A percentile compares a stretch with the other conserved stretches of the same genome.
These are phyloP conservation scores for Theristicus caerulescens DNA, from an alignment of 2,113 vertebrate species.

Conservation along the genomic window DNA sequence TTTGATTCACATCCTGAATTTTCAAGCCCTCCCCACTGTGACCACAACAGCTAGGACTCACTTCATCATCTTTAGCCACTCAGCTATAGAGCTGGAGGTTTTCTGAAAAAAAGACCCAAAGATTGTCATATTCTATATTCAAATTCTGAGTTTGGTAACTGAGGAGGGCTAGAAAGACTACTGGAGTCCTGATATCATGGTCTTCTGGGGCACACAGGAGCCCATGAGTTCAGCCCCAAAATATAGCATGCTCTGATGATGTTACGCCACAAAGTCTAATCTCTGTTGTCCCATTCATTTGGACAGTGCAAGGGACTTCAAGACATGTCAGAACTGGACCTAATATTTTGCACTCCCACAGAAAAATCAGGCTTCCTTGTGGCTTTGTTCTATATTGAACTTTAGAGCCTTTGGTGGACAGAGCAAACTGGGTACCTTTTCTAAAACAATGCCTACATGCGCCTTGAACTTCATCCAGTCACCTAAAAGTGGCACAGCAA, in stretches of 20 bases:
- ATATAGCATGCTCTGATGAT: background rate
- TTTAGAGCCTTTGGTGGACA: background rate
- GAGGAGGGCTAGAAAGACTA: background rate
- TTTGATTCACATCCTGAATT: background rate
- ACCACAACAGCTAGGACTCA: background rate
- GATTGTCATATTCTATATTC: background rate
- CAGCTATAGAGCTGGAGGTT: rapidly evolving
- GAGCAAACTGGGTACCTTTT: background rate
- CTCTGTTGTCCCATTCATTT: background rate
- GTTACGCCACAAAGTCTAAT: background rate
- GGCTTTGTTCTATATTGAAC: background rate
- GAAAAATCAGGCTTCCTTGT: background rate
- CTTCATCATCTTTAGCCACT: background rate
- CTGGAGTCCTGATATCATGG: background rate
- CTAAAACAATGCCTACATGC: background rate
- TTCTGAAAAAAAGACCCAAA: background rate
- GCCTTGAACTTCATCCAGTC: background rate
- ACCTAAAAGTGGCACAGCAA: background rate
- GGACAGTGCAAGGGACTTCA: background rate
- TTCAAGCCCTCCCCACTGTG: background rate
- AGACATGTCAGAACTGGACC: background rate
- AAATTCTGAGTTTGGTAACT: background rate
- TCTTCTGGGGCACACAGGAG: background rate
- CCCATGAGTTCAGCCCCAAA: background rate
- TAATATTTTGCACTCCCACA: background rate